A percentile compares a stretch with the other conserved stretches of the same genome.
Conservation (phyloP, 1,140 invertebrate species). For the Drosophila persimilis region DNA sequence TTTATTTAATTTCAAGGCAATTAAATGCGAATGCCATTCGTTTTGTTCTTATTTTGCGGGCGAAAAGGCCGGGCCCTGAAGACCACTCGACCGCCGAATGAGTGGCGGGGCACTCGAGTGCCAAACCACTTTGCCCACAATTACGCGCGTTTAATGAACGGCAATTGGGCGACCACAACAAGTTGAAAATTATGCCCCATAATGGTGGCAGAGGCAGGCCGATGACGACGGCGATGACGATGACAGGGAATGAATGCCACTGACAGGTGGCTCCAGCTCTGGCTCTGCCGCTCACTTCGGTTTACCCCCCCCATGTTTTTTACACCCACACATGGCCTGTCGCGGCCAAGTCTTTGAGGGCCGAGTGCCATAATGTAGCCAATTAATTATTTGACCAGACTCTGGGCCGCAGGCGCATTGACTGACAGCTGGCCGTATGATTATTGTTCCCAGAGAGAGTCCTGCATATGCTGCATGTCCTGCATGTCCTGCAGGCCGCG, state of each 20-base stretch:
- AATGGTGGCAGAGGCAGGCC: conserved; percentile 22
- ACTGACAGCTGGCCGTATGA: conserved; percentile 71
- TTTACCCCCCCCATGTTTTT: no score
- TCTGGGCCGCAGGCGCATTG: conserved; percentile 57
- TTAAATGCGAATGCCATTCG: conserved; percentile 13
- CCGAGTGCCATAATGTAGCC: conserved; percentile 63
- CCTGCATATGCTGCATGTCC: conserved; percentile 36
- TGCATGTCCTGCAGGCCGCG: background rate
- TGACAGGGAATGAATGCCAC: conserved; percentile 34
- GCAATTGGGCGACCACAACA: conserved; percentile 74
- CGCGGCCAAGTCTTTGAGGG: conserved; percentile 3
- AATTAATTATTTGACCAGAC: conserved; percentile 71
- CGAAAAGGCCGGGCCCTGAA: background rate
- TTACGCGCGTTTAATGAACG: conserved; percentile 76
- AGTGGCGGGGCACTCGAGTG: conserved; percentile 20
- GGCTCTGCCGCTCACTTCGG: background rate
- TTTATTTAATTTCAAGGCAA: conserved; percentile 8
- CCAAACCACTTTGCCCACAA: conserved; percentile 70
- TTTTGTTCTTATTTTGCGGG: background rate
- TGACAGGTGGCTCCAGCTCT: conserved; percentile 54
- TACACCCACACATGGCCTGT: background rate
- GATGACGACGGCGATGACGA: conserved; percentile 30
- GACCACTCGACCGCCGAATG: conserved; percentile 8
- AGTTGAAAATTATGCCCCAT: conserved; percentile 75
- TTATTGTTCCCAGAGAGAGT: conserved; percentile 62